These are phyloP conservation scores for Meteorus colon DNA, from an alignment of 2,888 invertebrate species.

Conservation along the genomic window DNA sequence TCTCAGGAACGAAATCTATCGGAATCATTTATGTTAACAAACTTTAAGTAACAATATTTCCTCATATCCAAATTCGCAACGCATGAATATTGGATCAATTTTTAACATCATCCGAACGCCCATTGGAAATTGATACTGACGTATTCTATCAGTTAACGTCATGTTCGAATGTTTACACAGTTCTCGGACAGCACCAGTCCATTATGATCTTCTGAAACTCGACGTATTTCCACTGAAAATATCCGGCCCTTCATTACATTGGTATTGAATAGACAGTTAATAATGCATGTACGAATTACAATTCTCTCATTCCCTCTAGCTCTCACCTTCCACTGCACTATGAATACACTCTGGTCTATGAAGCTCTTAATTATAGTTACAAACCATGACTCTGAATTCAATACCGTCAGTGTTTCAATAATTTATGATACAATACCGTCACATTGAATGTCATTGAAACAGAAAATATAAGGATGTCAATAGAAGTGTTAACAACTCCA, in stretches of 20 bases:
- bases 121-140: background rate
- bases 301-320: background rate
- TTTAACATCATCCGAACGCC: too few species aligned
- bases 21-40: too few species aligned
- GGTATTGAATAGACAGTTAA: background rate
- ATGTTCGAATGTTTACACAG: slow-evolving; percentile 2
- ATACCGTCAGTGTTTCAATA: background rate
- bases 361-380: background rate
- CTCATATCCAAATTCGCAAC: too few species aligned
- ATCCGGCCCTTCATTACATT: background rate
- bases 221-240: background rate
- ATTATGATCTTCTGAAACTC: background rate
- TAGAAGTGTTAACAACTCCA: background rate
- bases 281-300: background rate
- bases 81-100: too few species aligned
- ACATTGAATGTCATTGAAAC: background rate
- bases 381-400: background rate
- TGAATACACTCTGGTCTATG: background rate
- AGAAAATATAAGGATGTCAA: background rate
- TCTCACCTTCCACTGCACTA: background rate
- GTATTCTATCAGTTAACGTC: background rate
- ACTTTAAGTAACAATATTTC: too few species aligned
- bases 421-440: background rate
- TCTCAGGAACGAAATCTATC: too few species aligned
- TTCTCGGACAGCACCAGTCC: background rate